phyloP scores from a whole-genome alignment of 2,113 vertebrate species.

The Chamaetylas fuelleborni region DNA sequence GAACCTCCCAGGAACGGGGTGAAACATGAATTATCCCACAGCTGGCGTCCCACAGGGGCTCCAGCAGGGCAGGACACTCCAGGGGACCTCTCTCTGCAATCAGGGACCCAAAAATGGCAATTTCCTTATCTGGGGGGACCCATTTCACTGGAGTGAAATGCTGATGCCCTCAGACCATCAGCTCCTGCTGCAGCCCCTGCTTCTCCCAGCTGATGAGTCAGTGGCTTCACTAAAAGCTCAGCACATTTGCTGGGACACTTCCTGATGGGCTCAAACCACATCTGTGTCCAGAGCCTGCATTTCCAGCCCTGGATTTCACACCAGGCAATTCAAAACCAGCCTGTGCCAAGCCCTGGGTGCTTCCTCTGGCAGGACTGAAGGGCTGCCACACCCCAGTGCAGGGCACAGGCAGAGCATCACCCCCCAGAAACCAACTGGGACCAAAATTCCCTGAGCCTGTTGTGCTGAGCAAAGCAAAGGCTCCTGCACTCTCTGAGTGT shows the following conservation, averaged over 20 bases:
- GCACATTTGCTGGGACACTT: fast-evolving
- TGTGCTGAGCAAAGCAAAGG: background rate
- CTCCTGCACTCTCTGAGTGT: background rate
- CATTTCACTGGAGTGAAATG: background rate
- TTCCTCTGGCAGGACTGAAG: background rate
- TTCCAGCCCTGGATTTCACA: background rate
- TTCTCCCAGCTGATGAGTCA: background rate
- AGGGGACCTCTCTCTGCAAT: fast-evolving
- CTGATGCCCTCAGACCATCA: background rate
- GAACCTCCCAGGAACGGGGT: too few species aligned
- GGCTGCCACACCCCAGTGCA: background rate
- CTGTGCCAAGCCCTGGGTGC: background rate
- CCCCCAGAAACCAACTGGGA: background rate
- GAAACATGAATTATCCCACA: fast-evolving
- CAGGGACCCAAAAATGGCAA: background rate
- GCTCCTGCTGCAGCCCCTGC: background rate
- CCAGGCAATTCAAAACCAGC: fast-evolving
- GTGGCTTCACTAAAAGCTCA: background rate
- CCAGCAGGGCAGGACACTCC: fast-evolving
- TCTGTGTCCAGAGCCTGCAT: background rate
- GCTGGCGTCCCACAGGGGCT: background rate
- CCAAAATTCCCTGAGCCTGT: background rate
- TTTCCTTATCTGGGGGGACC: background rate
- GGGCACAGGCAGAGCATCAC: background rate
- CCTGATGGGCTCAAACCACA: fast-evolving